Percentiles rank a stretch among this genome's conserved stretches.
phyloP scores from a whole-genome alignment of 2,888 invertebrate genomes.

The Pegoplata infirma region DNA sequence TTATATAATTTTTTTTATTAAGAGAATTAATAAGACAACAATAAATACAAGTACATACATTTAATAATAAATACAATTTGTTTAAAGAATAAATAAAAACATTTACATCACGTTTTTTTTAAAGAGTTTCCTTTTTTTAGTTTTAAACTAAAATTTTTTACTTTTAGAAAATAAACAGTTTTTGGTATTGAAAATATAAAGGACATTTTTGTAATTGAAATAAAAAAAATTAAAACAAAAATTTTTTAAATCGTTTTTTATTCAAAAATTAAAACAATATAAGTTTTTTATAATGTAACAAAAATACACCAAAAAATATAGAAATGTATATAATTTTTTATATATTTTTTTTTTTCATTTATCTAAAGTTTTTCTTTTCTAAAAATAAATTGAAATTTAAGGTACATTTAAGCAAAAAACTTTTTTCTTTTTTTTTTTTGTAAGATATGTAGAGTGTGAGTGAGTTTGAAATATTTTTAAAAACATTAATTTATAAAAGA shows the following conservation, averaged over 20 bases:
- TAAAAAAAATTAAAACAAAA: conserved; percentile 4
- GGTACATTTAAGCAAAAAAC: conserved; percentile 35
- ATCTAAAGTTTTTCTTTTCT: no score
- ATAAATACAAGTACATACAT: conserved; percentile 64
- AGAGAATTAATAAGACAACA: conserved; percentile 67
- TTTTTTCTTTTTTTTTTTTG: no score
- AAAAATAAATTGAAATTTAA: conserved; percentile 36
- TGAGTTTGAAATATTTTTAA: not conserved
- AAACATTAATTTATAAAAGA: not conserved
- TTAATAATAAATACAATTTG: conserved; percentile 49
- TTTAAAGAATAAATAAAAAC: conserved; percentile 3
- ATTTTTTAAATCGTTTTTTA: not conserved
- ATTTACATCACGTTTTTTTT: not conserved
- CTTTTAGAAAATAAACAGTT: not conserved
- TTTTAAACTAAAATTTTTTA: not conserved
- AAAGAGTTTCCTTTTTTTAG: not conserved
- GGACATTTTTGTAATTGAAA: not conserved
- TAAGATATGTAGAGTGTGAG: conserved; percentile 27
- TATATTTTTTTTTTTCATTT: no score
- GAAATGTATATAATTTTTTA: no score
- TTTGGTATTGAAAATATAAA: not conserved
- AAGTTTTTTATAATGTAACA: no score
- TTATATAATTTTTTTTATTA: conserved; percentile 48
- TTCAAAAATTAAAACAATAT: no score
- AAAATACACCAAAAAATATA: no score